Evolutionary conservation across 2,888 invertebrate genomes (phyloP).

Genomic region (Ormia ochracea): DNA sequence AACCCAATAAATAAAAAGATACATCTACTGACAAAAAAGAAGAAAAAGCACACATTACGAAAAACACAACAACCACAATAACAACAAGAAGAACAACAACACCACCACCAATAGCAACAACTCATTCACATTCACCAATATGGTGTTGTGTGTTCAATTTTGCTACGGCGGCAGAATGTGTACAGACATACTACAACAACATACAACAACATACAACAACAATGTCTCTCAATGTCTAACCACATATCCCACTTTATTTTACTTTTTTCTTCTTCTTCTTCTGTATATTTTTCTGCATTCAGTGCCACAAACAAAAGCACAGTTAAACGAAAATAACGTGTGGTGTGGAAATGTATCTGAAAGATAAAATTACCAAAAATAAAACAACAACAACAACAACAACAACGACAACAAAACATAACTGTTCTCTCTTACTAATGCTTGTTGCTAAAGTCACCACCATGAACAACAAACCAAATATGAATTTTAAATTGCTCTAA

Average conservation of each 20-base stretch:
- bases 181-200: too few relatives aligned
- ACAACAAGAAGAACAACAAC: too few relatives aligned
- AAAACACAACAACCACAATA: not conserved
- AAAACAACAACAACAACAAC: constrained; percentile 4
- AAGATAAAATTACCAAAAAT: constrained; percentile 24
- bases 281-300: constrained; percentile 6
- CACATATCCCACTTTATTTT: constrained; percentile 4
- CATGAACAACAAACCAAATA: constrained; percentile 1
- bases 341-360: constrained; percentile 44
- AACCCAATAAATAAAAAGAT: constrained; percentile 64
- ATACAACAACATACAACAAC: too few relatives aligned
- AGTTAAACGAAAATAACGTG: constrained; percentile 27
- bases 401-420: too few relatives aligned
- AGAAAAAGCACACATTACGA: constrained; percentile 33
- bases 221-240: constrained; percentile 28
- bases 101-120: too few relatives aligned
- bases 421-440: constrained; percentile 15
- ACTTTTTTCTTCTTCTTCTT: not conserved
- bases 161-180: constrained; percentile 5
- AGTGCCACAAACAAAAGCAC: not conserved
- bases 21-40: constrained; percentile 32
- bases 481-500: constrained; percentile 1
- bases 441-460: constrained; percentile 30
- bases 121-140: constrained; percentile 41
- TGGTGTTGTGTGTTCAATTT: constrained; percentile 1